Evolutionary conservation across 2,888 invertebrate species (phyloP).

Genomic region (Chrysolina haemoptera): DNA sequence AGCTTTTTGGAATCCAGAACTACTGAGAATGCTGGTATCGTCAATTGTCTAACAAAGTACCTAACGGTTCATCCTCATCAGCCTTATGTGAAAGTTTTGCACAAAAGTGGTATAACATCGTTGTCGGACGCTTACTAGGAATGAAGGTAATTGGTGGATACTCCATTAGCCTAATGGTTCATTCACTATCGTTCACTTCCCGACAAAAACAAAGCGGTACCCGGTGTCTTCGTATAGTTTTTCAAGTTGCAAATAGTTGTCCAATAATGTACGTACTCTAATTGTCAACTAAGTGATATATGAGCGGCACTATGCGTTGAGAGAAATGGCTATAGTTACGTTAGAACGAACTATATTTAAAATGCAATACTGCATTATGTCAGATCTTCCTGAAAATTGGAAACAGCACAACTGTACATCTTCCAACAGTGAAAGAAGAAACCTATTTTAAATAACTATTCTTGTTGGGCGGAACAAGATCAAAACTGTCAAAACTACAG

Average conservation of each 20-base stretch:
- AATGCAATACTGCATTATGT: too few species aligned
- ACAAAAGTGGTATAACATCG: not conserved
- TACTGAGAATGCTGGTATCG: not conserved
- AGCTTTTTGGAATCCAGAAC: too few species aligned
- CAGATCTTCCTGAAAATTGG: too few species aligned
- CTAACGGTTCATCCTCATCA: not conserved
- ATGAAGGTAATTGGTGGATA: not conserved
- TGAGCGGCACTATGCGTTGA: not conserved
- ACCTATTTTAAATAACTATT: too few species aligned
- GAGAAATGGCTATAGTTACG: not conserved
- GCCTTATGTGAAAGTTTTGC: not conserved
- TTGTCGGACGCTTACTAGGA: not conserved
- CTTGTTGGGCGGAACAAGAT: too few species aligned
- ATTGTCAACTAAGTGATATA: too few species aligned
- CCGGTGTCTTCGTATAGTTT: not conserved
- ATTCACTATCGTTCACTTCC: not conserved
- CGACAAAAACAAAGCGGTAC: not conserved
- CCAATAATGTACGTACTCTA: too few species aligned
- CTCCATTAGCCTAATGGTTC: slow-evolving; percentile 5
- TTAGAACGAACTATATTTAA: too few species aligned
- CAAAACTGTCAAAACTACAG: too few species aligned
- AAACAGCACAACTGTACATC: too few species aligned
- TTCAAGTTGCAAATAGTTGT: not conserved
- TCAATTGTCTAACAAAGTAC: not conserved
- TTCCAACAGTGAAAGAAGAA: too few species aligned